These are phyloP conservation scores for Tor tambroides DNA, from an alignment of 2,113 vertebrate species.

Conservation along the genomic window DNA sequence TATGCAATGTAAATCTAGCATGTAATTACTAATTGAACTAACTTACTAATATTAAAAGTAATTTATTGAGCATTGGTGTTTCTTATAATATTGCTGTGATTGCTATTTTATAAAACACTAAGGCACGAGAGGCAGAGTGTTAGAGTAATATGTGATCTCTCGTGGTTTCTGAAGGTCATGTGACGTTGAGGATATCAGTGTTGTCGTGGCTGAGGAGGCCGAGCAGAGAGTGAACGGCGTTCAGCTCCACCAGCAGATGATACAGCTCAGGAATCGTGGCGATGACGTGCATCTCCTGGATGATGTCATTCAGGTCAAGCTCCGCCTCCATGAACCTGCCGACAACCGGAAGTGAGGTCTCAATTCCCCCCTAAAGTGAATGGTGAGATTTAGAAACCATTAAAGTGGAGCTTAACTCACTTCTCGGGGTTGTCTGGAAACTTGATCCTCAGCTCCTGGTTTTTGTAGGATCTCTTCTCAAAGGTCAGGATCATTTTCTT, in stretches of 20 bases:
- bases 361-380: neutral
- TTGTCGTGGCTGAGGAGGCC: constrained; percentile 97
- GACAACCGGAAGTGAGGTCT: neutral
- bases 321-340: constrained; percentile 98
- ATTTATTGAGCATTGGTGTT: too few relatives aligned
- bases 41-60: too few relatives aligned
- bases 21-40: neutral
- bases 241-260: constrained; percentile 85
- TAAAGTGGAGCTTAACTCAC: constrained; percentile 76
- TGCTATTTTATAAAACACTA: too few relatives aligned
- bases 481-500: constrained; percentile 99
- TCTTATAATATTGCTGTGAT: too few relatives aligned
- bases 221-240: constrained; percentile 76
- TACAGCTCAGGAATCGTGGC: constrained; percentile 97
- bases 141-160: too few relatives aligned
- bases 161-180: too few relatives aligned
- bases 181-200: constrained; percentile 91
- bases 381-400: neutral
- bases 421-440: constrained; percentile 98
- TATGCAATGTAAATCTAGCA: too few relatives aligned
- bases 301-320: constrained; percentile 96
- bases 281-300: constrained; percentile 98
- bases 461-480: constrained; percentile 98
- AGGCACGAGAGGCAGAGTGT: too few relatives aligned
- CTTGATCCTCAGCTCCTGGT: constrained; percentile 97